Evolutionary conservation across 2,797 vertebrate species (phyloP).

Genomic region (Denticeps clupeoides): DNA sequence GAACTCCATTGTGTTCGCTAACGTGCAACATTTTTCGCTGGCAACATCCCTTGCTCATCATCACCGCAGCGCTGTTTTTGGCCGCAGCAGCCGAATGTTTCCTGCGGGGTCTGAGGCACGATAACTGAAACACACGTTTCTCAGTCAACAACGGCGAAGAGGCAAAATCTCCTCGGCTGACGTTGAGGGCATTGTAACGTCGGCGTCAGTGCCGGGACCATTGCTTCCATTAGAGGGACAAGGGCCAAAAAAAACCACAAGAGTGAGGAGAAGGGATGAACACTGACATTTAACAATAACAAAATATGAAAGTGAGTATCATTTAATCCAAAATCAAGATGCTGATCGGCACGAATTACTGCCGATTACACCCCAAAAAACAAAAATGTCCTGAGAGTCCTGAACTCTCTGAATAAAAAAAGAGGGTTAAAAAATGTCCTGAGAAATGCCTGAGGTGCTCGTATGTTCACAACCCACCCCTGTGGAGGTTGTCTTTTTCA

Average conservation of each 20-base stretch:
- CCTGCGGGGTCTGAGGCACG: no score
- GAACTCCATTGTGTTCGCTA: background rate
- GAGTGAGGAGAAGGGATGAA: no score
- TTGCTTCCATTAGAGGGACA: no score
- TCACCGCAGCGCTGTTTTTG: background rate
- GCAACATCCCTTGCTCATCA: slow-evolving; percentile 2
- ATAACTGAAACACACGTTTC: no score
- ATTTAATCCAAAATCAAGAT: background rate
- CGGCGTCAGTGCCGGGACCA: no score
- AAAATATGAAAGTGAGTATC: background rate
- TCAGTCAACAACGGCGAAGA: background rate
- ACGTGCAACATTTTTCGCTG: background rate
- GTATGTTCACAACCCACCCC: background rate
- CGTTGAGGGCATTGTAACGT: no score
- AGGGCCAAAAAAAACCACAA: background rate
- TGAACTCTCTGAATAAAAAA: background rate
- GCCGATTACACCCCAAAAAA: background rate
- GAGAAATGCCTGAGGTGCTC: background rate
- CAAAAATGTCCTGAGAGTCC: background rate
- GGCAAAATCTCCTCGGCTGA: no score
- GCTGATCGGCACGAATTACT: background rate
- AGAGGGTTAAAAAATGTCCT: background rate
- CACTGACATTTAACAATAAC: background rate
- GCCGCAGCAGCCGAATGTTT: background rate
- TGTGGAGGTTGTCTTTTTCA: slow-evolving; percentile 2